These are phyloP conservation scores for Calameuta idolon DNA, from an alignment of 2,888 invertebrate genomes.

Conservation along the genomic window DNA sequence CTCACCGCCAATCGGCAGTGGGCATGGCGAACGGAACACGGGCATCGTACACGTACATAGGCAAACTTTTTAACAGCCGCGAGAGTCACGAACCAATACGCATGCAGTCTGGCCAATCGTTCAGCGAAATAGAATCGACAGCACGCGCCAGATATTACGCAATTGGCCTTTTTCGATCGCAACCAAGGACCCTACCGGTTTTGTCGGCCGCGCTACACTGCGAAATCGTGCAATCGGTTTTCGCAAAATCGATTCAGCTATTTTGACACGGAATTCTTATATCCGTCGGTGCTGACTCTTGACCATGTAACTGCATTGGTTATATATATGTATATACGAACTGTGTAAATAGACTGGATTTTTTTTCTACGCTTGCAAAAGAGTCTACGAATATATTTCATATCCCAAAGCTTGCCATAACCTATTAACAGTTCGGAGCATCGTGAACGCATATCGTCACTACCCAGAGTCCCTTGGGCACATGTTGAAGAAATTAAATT, in stretches of 20 bases:
- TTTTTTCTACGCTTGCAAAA: not conserved
- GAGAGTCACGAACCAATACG: not conserved
- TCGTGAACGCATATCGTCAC: slow-evolving; percentile 11
- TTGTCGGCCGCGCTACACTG: not conserved
- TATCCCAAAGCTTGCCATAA: not conserved
- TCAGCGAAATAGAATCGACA: not conserved
- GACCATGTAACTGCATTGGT: not conserved
- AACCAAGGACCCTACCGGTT: slow-evolving; percentile 6
- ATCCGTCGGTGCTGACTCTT: not conserved
- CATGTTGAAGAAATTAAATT: slow-evolving; percentile 61
- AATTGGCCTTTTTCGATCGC: slow-evolving; percentile 9
- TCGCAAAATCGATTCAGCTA: slow-evolving; percentile 6
- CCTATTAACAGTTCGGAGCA: not conserved
- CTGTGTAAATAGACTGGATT: not conserved
- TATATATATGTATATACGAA: not conserved
- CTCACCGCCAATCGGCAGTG: not conserved
- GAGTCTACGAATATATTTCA: not conserved
- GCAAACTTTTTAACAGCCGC: not conserved
- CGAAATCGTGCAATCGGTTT: slow-evolving; percentile 10
- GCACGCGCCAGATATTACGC: slow-evolving; percentile 7
- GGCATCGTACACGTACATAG: not conserved
- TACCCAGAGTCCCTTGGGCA: slow-evolving; percentile 47
- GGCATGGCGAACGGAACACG: not conserved
- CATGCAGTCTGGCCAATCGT: not conserved
- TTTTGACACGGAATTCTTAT: not conserved